A percentile compares a stretch with the other conserved stretches of the same genome.
Conservation (phyloP, 2,888 invertebrate species). For the Drosophila neutralis region DNA sequence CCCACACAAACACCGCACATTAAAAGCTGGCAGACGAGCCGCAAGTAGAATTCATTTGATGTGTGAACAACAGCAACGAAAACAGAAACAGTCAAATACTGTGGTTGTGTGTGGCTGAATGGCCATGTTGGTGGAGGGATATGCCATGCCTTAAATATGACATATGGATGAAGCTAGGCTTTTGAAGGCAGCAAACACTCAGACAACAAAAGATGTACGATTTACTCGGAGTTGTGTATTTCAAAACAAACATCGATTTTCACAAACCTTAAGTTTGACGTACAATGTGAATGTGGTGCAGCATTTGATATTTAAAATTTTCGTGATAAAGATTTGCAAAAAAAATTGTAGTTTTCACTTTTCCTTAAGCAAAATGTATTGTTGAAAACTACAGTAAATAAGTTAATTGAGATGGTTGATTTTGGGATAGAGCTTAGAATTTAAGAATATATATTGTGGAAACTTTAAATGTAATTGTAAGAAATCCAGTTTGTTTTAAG, state of each 20-base stretch:
- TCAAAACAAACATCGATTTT: not conserved
- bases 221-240: not conserved
- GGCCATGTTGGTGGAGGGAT: not conserved
- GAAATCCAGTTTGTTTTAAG: not conserved
- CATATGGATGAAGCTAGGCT: not conserved
- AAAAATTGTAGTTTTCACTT: not conserved
- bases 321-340: not conserved
- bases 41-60: conserved; percentile 77
- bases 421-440: not conserved
- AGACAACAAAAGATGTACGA: not conserved
- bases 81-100: conserved; percentile 3
- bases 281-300: not conserved
- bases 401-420: not conserved
- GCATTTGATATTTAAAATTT: not conserved
- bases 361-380: not conserved
- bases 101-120: not conserved
- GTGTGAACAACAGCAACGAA: conserved; percentile 65
- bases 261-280: not conserved
- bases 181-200: not conserved
- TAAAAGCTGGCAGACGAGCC: conserved; percentile 65
- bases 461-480: no score
- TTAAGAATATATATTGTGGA: not conserved
- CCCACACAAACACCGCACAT: conserved; percentile 41
- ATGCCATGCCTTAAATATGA: conserved; percentile 14
- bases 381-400: not conserved